Conservation (phyloP, 2,888 invertebrate species). For the Ophion ellenae region DNA sequence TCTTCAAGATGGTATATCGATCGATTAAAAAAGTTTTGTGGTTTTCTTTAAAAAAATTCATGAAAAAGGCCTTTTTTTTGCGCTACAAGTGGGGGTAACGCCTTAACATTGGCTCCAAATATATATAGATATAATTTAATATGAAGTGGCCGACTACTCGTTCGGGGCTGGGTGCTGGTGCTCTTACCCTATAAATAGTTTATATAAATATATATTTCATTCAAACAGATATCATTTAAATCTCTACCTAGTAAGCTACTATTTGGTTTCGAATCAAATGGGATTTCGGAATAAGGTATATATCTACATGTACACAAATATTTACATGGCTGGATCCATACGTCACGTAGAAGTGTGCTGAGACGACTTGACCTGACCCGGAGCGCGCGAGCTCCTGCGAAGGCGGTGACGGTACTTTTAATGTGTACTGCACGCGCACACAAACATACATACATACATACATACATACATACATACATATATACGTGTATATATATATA, state of each 20-base stretch:
- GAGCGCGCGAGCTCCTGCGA: slow-evolving; percentile 71
- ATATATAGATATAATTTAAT: too few relatives aligned
- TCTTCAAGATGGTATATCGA: too few relatives aligned
- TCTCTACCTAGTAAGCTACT: background rate
- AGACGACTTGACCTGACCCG: slow-evolving; percentile 77
- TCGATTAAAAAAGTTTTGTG: too few relatives aligned
- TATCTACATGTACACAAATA: background rate
- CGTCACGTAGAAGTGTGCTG: slow-evolving; percentile 76
- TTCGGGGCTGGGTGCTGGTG: too few relatives aligned
- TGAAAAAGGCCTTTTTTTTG: too few relatives aligned
- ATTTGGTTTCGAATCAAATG: slow-evolving; percentile 28
- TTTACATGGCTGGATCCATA: slow-evolving; percentile 46
- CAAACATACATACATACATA: background rate
- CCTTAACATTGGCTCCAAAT: too few relatives aligned
- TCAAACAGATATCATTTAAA: too few relatives aligned
- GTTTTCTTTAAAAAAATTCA: too few relatives aligned
- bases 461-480: background rate
- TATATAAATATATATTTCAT: too few relatives aligned
- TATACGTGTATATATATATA: background rate
- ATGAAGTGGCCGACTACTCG: too few relatives aligned
- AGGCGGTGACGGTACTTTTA: slow-evolving; percentile 62
- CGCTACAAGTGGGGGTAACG: too few relatives aligned
- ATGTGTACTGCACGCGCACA: slow-evolving; percentile 32
- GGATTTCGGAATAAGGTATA: slow-evolving; percentile 26
- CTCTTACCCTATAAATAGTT: too few relatives aligned